Conservation (phyloP, 2,113 vertebrate species). For the Protomyctophum bolini region DNA sequence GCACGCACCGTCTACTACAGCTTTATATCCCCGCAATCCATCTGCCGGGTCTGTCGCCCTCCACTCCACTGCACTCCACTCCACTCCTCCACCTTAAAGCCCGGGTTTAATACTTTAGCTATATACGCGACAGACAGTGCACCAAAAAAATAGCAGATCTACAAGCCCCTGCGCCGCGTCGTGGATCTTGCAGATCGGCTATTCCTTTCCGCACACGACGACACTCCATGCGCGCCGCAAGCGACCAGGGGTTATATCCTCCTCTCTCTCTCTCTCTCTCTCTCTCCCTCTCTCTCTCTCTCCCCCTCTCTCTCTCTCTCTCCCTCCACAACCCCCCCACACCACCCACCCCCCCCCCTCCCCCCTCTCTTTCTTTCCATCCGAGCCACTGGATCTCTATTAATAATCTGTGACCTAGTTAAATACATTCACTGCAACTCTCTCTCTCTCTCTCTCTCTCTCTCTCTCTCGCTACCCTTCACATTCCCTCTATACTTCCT, state of each 20-base stretch:
- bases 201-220: too few relatives aligned
- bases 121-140: too few relatives aligned
- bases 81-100: constrained; percentile 59
- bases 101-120: too few relatives aligned
- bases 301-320: constrained; percentile 49
- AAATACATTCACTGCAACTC: constrained; percentile 80
- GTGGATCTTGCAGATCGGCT: too few relatives aligned
- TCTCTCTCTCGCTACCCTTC: constrained; percentile 31
- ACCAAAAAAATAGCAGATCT: too few relatives aligned
- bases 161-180: too few relatives aligned
- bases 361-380: constrained; percentile 69
- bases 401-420: constrained; percentile 87
- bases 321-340: constrained; percentile 3
- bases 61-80: too few relatives aligned
- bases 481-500: constrained; percentile 23
- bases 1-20: constrained; percentile 4
- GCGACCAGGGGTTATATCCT: neutral
- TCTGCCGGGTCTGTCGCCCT: constrained; percentile 68
- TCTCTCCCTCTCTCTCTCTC: constrained; percentile 45
- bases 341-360: constrained; percentile 19
- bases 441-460: constrained; percentile 57
- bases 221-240: neutral
- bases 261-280: neutral
- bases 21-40: constrained; percentile 68
- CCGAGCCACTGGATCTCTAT: constrained; percentile 82